Evolutionary conservation across 2,113 vertebrate species (phyloP), one percentile per base, ranked within the genome.

Genomic region (Limnothrissa miodon): DNA sequence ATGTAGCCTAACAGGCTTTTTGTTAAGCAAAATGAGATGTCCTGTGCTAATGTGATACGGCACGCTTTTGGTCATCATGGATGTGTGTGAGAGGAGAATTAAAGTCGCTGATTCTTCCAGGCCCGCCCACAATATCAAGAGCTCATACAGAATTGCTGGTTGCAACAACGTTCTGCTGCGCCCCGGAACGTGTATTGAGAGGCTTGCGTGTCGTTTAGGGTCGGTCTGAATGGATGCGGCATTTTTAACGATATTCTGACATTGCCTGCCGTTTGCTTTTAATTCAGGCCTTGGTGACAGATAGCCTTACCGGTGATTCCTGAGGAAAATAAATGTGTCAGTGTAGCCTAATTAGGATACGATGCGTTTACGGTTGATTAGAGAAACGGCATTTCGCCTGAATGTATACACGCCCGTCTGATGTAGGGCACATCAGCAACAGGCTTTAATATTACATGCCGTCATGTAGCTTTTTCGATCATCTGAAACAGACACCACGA

Each of bases 181-280:
- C 78, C 89, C 90, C 86, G 81, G 88, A 90, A 89, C 87, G 83
- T 84, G 83, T 85, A 80, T 83, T 56, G 33, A 79, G n/a, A 74
- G 66, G 33, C 33, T 36, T 74, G 66, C 66, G 11, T 36, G 66
- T 36, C 13, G 36, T 36, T 39, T 33, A 0, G 51, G 51, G 33
- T 36, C 66, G 29, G 66, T 74, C 10, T 74, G 11, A 11, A 39
- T 74, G 29, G 66, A 74, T 74, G 13, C 66, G 4, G 13, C 33
- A 36, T 74, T 74, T 13, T 15, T 36, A 36, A 15, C 33, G 33
- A 74, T 36, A 36, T 36, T 11, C 29, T 36, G 25, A 36, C 19
- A 74, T 13, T 74, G 66, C 17, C 19, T 36, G 4, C 17, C 66
- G 66, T 74, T 74, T 74, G 29, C 29, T 74, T 74, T 36, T 74